Base-by-base conservation (phyloP, 2,113 vertebrate genomes). In the Oryzias celebensis region DNA sequence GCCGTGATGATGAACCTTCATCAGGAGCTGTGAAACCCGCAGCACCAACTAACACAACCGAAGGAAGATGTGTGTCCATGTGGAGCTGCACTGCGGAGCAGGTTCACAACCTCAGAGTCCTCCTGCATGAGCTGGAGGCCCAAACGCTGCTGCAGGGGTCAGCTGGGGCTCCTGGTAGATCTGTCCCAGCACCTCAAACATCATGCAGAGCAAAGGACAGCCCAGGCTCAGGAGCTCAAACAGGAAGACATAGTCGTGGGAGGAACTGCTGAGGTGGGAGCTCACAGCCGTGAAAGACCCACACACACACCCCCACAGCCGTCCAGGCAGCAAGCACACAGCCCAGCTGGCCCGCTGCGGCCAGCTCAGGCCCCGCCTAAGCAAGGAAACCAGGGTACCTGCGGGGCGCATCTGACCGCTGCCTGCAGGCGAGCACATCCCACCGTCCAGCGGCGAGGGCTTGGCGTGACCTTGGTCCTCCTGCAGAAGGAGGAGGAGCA, bases 371-470 rank as follows among this genome's bases (percentile, higher is more conserved):
- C 75, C 60, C 85, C 76, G 93, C 92, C 91, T 86, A 90, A 94
- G 91, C 90, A 94, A 93, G 91, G 94, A 95, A 93, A 91, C 85
- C 92, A 93, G 86, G 91, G 94, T 98, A 98, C 97, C 96, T 99
- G 95, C 84, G 67, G 94, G 91, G 54, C 86, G 92, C 74, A 84
- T 88, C 82, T 88, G 93, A 50, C 89, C 84, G 23, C 85, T 81
- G 91, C 84, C 87, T 0, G 68, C 62, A 24, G 86, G 31, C 0
- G 90, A 71, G 47, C 80, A 90, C 69, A 84, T 80, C 62, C 87
- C 89, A 42, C 77, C 12, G 24, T 93, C 92, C 41, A 53, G 0
- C 0, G 82, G 44, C 6, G 55, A 49, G 24, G 78, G 23, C 0
- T 56, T 41, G 31, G 24, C 23, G 0, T 6, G 16, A 18, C 48